These are phyloP conservation scores for Mactromeris polynyma DNA, from an alignment of 2,888 invertebrate genomes.

Conservation along the genomic window DNA sequence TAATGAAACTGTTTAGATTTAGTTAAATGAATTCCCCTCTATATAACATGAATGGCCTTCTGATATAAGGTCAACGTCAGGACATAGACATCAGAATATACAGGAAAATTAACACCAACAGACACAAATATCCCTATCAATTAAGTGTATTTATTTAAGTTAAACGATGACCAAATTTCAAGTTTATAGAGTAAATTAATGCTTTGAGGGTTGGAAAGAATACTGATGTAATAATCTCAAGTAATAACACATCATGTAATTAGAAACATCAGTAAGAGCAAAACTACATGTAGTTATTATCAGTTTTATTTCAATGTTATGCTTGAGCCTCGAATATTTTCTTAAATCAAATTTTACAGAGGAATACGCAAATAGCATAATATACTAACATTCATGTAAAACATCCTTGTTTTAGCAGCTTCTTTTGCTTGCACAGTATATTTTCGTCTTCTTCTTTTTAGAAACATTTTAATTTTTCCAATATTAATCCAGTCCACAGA, in stretches of 20 bases:
- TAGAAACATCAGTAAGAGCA: no score
- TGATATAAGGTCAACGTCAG: background rate
- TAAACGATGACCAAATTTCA: no score
- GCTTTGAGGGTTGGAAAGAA: no score
- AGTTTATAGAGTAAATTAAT: no score
- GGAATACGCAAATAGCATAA: background rate
- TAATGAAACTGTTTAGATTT: background rate
- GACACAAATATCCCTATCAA: background rate
- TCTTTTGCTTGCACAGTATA: constrained; percentile 25
- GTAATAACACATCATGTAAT: no score
- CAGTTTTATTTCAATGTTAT: no score
- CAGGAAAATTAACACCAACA: background rate
- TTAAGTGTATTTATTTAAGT: background rate
- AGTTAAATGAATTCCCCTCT: background rate
- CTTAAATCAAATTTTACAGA: background rate
- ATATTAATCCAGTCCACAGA: background rate
- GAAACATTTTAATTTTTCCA: constrained; percentile 8
- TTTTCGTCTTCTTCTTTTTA: constrained; percentile 18
- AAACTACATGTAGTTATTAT: no score
- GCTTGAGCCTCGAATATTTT: no score
- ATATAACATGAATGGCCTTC: background rate
- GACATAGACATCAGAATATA: background rate
- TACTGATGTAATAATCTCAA: no score
- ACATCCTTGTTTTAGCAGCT: constrained; percentile 12
- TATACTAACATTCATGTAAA: constrained; percentile 21